phyloP scores from a whole-genome alignment of 2,888 invertebrate species.

The Lacanobia wlatinum region DNA sequence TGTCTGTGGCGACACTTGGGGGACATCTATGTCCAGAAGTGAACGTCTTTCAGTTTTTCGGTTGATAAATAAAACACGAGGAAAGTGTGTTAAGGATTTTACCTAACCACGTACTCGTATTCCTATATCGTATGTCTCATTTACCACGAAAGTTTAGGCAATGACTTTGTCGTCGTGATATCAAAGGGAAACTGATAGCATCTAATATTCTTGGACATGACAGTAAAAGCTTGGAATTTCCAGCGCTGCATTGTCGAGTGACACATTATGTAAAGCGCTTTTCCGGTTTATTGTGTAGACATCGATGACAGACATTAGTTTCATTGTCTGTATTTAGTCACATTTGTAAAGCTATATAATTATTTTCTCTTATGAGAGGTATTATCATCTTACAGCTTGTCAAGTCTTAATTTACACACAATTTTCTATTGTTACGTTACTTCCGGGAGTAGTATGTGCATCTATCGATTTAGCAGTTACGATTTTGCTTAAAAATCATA shows the following conservation, averaged over 20 bases:
- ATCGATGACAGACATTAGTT: slow-evolving; percentile 18
- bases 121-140: slow-evolving; percentile 11
- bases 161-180: slow-evolving; percentile 27
- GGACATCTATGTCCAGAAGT: neutral
- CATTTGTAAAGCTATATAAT: too few relatives aligned
- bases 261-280: slow-evolving; percentile 49
- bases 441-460: too few relatives aligned
- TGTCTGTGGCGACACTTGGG: neutral
- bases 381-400: too few relatives aligned
- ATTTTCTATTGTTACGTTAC: too few relatives aligned
- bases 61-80: neutral
- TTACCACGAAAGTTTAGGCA: slow-evolving; percentile 12
- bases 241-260: slow-evolving; percentile 45
- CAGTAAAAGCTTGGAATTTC: slow-evolving; percentile 56
- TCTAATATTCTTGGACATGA: slow-evolving; percentile 30
- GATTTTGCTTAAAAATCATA: too few relatives aligned
- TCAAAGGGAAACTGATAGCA: slow-evolving; percentile 49
- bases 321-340: too few relatives aligned
- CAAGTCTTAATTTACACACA: too few relatives aligned
- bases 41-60: neutral
- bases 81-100: neutral
- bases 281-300: slow-evolving; percentile 47
- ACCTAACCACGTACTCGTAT: slow-evolving; percentile 6
- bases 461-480: too few relatives aligned
- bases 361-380: too few relatives aligned